Percentiles rank a stretch among this genome's conserved stretches.
Evolutionary conservation across 2,888 invertebrate genomes (phyloP).

Genomic region (Ditula angustiorana): DNA sequence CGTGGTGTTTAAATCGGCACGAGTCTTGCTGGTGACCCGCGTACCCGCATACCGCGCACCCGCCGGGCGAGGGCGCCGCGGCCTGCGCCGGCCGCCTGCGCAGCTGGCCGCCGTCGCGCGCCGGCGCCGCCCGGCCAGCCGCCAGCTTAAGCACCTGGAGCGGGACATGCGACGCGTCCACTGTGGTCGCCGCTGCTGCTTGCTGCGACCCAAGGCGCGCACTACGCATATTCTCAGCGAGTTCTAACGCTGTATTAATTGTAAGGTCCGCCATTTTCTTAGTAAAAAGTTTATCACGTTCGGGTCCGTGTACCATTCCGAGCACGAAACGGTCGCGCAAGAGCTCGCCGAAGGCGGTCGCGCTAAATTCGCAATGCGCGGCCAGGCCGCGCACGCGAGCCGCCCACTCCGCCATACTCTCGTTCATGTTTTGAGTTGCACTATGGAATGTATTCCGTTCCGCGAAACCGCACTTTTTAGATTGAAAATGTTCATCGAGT

Average conservation of each 20-base stretch:
- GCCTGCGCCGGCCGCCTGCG: not conserved
- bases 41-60: slow-evolving; percentile 6
- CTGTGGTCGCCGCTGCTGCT: too few species aligned
- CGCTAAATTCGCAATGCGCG: slow-evolving; percentile 24
- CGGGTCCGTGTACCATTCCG: slow-evolving; percentile 28
- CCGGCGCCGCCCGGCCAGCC: slow-evolving; percentile 6
- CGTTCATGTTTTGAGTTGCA: slow-evolving; percentile 17
- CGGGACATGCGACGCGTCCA: not conserved
- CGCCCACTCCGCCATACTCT: slow-evolving; percentile 27
- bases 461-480: slow-evolving; percentile 11
- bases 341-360: not conserved
- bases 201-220: slow-evolving; percentile 8
- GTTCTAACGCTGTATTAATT: slow-evolving; percentile 35
- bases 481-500: slow-evolving; percentile 21
- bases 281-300: slow-evolving; percentile 24
- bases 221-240: slow-evolving; percentile 34
- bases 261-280: slow-evolving; percentile 23
- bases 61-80: not conserved
- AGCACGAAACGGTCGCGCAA: slow-evolving; percentile 31
- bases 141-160: slow-evolving; percentile 2
- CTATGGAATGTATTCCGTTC: slow-evolving; percentile 28
- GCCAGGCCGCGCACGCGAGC: slow-evolving; percentile 29
- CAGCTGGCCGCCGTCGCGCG: not conserved
- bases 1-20: not conserved
- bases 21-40: not conserved